Conservation (phyloP, 2,888 invertebrate species). For the Acleris literana region DNA sequence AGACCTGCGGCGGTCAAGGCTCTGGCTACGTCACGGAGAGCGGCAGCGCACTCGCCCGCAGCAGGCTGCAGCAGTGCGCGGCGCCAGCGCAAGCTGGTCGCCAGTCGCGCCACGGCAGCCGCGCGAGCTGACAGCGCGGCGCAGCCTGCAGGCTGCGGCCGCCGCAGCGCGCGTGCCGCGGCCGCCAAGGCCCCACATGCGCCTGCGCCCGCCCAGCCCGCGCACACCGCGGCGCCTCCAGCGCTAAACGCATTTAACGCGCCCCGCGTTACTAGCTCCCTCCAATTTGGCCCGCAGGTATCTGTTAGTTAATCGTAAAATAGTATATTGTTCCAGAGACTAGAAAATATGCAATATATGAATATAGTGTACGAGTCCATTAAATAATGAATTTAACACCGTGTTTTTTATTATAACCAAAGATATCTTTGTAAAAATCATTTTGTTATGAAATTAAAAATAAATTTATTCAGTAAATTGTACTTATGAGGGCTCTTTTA, state of each 20-base stretch:
- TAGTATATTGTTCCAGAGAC: no score
- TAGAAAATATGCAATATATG: no score
- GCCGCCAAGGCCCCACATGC: constrained; percentile 51
- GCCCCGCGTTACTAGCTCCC: constrained; percentile 49
- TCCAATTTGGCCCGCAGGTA: constrained; percentile 61
- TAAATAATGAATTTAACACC: no score
- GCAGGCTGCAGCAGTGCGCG: constrained; percentile 32
- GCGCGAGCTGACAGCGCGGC: constrained; percentile 47
- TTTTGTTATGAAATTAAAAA: no score
- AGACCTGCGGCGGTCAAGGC: constrained; percentile 37
- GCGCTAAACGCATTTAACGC: constrained; percentile 52
- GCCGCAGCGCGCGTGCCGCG: constrained; percentile 48
- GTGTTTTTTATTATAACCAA: no score
- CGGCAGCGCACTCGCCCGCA: constrained; percentile 23
- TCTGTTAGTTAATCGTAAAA: constrained; percentile 45
- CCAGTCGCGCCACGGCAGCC: constrained; percentile 51
- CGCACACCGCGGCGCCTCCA: constrained; percentile 47
- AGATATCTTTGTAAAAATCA: no score
- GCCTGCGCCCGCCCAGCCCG: constrained; percentile 51
- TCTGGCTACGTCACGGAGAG: constrained; percentile 18
- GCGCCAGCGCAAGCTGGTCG: constrained; percentile 33
- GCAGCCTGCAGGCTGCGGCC: constrained; percentile 45
- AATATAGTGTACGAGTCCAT: no score
- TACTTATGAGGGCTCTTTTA: no score
- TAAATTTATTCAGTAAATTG: no score